Conservation (phyloP, 2,113 vertebrate species). For the Capra hircus region DNA sequence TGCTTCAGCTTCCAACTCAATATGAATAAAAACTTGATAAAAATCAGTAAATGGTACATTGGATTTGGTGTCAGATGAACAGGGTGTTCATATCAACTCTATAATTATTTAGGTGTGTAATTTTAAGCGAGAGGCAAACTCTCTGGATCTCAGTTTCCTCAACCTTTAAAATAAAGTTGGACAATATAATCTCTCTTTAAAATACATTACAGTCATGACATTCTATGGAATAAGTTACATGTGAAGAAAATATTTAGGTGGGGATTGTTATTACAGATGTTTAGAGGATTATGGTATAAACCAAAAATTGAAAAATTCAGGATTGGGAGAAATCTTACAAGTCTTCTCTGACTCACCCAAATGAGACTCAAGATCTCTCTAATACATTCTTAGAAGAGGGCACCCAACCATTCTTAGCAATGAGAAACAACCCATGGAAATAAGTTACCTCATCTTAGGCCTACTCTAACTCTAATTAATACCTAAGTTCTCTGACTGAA, state of each 20-base stretch:
- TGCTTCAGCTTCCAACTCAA: neutral
- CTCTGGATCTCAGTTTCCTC: slow-evolving; percentile 20
- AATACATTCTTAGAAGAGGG: neutral
- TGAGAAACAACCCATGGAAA: neutral
- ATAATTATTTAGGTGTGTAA: slow-evolving; percentile 18
- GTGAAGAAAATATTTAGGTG: neutral
- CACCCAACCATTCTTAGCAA: neutral
- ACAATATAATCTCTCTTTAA: slow-evolving; percentile 13
- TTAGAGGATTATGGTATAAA: neutral
- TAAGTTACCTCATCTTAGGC: neutral
- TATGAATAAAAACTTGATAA: neutral
- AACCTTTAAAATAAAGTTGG: slow-evolving; percentile 20
- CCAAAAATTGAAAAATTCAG: neutral
- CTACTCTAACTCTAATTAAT: neutral
- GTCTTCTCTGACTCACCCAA: neutral
- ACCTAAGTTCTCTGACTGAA: neutral
- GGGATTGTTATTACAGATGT: neutral
- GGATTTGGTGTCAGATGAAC: neutral
- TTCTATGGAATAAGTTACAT: slow-evolving; percentile 20
- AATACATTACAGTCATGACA: neutral
- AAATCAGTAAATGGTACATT: slow-evolving; percentile 4
- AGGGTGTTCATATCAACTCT: neutral
- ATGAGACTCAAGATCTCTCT: neutral
- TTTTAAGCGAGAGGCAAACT: slow-evolving; percentile 18
- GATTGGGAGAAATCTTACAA: neutral